Conservation (phyloP, 2,113 vertebrate genomes). For the Muntiacus reevesi region DNA sequence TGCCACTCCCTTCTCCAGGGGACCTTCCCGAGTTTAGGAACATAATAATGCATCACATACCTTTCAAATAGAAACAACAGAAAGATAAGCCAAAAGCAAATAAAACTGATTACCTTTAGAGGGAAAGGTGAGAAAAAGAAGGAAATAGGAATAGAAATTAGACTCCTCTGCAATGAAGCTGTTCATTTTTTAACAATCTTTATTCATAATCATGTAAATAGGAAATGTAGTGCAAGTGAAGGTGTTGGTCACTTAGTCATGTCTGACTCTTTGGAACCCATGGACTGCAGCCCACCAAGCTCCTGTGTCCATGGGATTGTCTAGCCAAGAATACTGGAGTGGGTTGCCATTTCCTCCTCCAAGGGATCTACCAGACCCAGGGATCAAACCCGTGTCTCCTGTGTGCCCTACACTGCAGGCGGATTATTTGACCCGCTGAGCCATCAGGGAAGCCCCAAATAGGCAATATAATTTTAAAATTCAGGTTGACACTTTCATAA, state of each 20-base stretch:
- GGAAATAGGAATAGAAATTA: background rate
- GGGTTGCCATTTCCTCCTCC: background rate
- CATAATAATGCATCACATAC: background rate
- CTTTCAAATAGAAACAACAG: conserved; percentile 7
- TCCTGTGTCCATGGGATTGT: background rate
- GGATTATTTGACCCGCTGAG: background rate
- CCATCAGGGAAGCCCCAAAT: background rate
- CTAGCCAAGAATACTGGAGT: background rate
- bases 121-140: background rate
- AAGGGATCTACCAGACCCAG: background rate
- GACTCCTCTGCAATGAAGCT: background rate
- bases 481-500: background rate
- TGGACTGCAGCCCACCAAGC: background rate
- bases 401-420: background rate
- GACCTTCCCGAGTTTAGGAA: background rate
- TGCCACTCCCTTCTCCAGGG: background rate
- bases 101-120: background rate
- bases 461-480: background rate
- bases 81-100: conserved; percentile 33
- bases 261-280: background rate
- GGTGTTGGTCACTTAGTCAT: background rate
- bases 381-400: background rate
- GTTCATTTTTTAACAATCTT: background rate
- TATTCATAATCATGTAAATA: background rate
- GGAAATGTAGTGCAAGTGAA: background rate